phyloP scores from a whole-genome alignment of 2,113 vertebrate genomes.

The Perca flavescens region DNA sequence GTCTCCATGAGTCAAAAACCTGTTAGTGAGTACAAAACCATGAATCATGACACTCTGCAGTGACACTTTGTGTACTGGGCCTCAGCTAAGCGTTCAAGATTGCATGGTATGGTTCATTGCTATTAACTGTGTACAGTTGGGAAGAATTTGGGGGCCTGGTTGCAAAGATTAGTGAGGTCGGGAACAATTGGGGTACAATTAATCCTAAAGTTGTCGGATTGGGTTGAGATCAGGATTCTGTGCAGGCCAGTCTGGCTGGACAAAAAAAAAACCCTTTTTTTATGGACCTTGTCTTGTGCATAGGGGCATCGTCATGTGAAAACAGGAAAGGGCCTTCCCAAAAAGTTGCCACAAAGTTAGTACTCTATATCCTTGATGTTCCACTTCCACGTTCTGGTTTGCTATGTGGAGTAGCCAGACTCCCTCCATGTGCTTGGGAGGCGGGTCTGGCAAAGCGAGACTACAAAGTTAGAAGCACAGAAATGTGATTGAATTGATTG shows the following conservation, averaged over 20 bases:
- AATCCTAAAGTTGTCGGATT: neutral
- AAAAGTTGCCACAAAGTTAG: too few relatives aligned
- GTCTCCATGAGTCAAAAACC: slow-evolving; percentile 1
- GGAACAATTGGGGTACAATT: neutral
- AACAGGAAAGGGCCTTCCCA: too few relatives aligned
- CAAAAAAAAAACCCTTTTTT: neutral
- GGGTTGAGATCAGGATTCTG: neutral
- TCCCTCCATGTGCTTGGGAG: too few relatives aligned
- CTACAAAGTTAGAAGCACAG: neutral
- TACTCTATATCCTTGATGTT: too few relatives aligned
- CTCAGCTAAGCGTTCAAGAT: slow-evolving; percentile 7
- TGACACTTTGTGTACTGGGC: slow-evolving; percentile 14
- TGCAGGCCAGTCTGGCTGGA: neutral
- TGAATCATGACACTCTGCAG: slow-evolving; percentile 24
- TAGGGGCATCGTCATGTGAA: neutral
- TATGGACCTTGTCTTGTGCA: neutral
- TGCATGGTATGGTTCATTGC: neutral
- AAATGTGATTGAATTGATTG: neutral
- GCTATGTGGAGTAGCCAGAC: too few relatives aligned
- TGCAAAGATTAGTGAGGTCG: neutral
- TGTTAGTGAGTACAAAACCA: slow-evolving; percentile 20
- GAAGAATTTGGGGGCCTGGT: neutral
- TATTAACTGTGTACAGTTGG: neutral
- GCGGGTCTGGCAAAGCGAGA: too few relatives aligned
- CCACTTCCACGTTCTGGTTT: too few relatives aligned